phyloP scores from a whole-genome alignment of 2,797 vertebrate species.

The Hypotaenidia philippensis region DNA sequence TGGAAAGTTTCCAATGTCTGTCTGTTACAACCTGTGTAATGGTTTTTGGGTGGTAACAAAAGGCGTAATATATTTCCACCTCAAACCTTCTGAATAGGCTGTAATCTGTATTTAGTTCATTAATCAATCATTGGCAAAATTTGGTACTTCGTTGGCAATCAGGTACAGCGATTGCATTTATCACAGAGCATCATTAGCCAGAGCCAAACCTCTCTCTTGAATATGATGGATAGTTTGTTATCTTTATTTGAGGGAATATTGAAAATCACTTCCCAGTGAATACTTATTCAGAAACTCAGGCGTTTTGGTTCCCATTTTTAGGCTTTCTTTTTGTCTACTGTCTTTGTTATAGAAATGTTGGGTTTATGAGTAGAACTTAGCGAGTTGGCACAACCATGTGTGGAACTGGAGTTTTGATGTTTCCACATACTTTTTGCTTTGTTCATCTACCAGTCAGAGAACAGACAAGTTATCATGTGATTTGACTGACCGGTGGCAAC shows the following conservation, averaged over 20 bases:
- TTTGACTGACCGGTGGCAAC: not conserved
- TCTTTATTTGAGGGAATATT: not conserved
- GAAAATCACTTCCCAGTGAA: not conserved
- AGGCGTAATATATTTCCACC: not conserved
- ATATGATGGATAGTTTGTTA: not conserved
- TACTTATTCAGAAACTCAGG: not conserved
- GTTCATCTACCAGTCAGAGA: not conserved
- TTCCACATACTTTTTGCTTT: not conserved
- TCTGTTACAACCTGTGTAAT: not conserved
- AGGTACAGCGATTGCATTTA: not conserved
- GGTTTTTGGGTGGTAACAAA: not conserved
- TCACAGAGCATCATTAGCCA: not conserved
- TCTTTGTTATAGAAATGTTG: not conserved
- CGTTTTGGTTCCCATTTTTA: not conserved
- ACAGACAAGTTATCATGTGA: not conserved
- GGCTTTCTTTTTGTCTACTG: not conserved
- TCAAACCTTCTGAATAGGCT: not conserved
- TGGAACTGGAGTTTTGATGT: not conserved
- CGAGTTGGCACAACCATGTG: not conserved
- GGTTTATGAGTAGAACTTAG: not conserved
- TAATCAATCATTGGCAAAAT: not conserved
- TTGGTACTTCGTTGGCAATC: not conserved
- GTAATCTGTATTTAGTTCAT: not conserved
- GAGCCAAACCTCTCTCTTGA: not conserved
- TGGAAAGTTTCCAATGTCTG: not conserved